A percentile compares a stretch with the other conserved stretches of the same genome.
phyloP scores from a whole-genome alignment of 2,888 invertebrate species.

The Notocelia uddmanniana region DNA sequence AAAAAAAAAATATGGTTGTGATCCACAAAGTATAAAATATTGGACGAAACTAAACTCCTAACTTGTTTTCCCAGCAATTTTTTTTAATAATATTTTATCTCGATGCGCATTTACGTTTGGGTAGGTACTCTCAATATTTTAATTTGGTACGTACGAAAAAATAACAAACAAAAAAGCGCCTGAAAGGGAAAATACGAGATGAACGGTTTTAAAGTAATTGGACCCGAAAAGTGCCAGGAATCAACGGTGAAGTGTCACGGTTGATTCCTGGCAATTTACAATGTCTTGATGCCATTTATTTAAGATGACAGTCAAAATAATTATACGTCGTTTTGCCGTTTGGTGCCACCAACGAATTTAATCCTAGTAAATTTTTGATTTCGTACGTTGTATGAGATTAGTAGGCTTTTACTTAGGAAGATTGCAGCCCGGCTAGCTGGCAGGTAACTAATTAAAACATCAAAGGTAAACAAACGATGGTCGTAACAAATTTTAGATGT shows the following conservation, averaged over 20 bases:
- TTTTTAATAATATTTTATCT: too few species aligned
- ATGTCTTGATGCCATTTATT: constrained; percentile 23
- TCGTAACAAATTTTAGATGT: too few species aligned
- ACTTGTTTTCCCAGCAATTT: too few species aligned
- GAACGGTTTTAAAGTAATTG: constrained; percentile 32
- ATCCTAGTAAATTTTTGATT: background rate
- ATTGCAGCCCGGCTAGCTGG: too few species aligned
- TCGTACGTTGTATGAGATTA: background rate
- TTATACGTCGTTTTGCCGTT: background rate
- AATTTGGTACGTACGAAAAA: background rate
- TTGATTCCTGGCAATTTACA: background rate
- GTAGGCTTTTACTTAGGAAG: background rate
- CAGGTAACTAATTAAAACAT: too few species aligned
- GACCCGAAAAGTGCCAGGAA: background rate
- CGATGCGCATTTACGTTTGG: too few species aligned
- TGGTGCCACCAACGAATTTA: background rate
- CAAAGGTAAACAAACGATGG: too few species aligned
- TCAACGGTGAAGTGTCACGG: background rate
- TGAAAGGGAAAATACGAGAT: constrained; percentile 2
- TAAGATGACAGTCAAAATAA: constrained; percentile 4
- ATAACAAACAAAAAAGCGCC: background rate
- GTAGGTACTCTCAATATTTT: too few species aligned
- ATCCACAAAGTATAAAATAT: too few species aligned
- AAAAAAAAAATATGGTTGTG: too few species aligned
- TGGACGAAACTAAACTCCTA: too few species aligned